Conservation (phyloP, 2,113 vertebrate genomes). For the Elephas maximus region DNA sequence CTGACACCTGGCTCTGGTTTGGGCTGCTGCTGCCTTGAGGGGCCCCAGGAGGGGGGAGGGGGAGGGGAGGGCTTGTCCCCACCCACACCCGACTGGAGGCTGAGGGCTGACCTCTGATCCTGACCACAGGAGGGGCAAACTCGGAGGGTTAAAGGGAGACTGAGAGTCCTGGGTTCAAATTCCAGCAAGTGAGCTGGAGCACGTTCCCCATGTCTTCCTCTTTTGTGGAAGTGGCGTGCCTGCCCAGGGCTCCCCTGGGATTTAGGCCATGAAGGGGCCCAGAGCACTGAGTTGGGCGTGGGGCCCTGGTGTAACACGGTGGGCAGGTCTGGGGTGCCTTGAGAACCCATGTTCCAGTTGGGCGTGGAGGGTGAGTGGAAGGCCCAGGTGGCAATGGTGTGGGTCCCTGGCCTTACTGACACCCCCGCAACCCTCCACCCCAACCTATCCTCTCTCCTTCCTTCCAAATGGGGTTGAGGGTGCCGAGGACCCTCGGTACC, state of each 20-base stretch:
- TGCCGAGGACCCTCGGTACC: too few relatives aligned
- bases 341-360: too few relatives aligned
- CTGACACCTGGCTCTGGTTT: rapidly evolving
- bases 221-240: too few relatives aligned
- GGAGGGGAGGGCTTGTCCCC: too few relatives aligned
- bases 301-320: background rate
- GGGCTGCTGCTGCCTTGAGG: background rate
- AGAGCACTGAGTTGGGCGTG: rapidly evolving
- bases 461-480: background rate
- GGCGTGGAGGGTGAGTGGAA: background rate
- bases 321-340: background rate
- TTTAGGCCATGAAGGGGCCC: background rate
- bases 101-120: background rate
- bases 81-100: rapidly evolving
- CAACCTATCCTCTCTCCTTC: background rate
- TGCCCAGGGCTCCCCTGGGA: background rate
- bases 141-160: background rate
- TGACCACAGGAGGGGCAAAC: too few relatives aligned
- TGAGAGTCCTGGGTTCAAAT: background rate
- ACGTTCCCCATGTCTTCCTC: background rate
- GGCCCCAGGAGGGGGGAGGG: background rate
- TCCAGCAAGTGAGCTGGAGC: background rate
- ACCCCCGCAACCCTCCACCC: too few relatives aligned
- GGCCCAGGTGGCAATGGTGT: background rate
- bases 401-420: background rate